phyloP scores from a whole-genome alignment of 2,888 invertebrate genomes.

The Zaprionus bogoriensis region DNA sequence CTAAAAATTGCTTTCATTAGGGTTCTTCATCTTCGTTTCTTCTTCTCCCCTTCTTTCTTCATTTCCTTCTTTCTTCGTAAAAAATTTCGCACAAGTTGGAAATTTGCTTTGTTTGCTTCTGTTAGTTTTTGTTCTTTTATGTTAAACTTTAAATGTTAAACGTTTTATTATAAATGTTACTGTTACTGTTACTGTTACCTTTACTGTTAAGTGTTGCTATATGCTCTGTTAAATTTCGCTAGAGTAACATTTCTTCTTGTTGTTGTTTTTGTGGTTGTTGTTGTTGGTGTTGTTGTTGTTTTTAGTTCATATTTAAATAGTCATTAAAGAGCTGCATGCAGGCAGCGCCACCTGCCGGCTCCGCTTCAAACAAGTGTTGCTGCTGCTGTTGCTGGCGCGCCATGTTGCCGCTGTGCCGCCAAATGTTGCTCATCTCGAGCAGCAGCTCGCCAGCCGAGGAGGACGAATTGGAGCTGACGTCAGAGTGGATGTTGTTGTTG shows the following conservation, averaged over 20 bases:
- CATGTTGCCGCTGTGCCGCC: constrained; percentile 53
- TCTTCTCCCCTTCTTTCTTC: not conserved
- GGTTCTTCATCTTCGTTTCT: not conserved
- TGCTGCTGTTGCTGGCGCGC: constrained; percentile 29
- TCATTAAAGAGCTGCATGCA: constrained; percentile 86
- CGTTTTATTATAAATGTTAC: too few relatives aligned
- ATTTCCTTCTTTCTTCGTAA: not conserved
- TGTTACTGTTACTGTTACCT: constrained; percentile 26
- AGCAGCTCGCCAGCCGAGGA: constrained; percentile 61
- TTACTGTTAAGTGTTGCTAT: constrained; percentile 26
- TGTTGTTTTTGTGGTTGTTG: constrained; percentile 2
- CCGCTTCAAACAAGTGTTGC: constrained; percentile 44
- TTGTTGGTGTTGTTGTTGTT: constrained; percentile 6
- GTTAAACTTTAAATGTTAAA: constrained; percentile 35
- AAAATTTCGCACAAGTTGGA: constrained; percentile 12
- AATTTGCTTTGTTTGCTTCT: constrained; percentile 8
- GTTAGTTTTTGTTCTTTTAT: constrained; percentile 18
- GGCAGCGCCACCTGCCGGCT: constrained; percentile 69
- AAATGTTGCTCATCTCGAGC: constrained; percentile 60
- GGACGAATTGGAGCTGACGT: constrained; percentile 76
- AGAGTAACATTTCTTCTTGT: constrained; percentile 48
- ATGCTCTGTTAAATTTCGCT: constrained; percentile 54
- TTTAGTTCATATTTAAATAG: constrained; percentile 86
- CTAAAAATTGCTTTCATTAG: constrained; percentile 65
- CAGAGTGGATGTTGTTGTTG: constrained; percentile 53